Evolutionary conservation across 1,140 invertebrate species (phyloP).

Genomic region (Trachelipus rathkii): DNA sequence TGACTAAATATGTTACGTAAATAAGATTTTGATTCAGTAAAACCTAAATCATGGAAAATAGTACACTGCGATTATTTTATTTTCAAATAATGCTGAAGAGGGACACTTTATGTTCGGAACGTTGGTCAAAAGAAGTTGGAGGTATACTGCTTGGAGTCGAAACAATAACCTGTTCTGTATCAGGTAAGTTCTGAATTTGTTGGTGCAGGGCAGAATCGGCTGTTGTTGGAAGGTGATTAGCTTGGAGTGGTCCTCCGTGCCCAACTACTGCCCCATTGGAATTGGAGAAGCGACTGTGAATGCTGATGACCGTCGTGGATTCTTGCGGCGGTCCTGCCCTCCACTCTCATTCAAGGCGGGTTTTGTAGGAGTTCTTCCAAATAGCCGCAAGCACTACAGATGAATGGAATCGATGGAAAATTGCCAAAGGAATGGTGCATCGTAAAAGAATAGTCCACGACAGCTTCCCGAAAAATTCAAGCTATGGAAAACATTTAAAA

Average conservation of each 20-base stretch:
- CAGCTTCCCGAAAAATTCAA: constrained; percentile 88
- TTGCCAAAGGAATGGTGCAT: constrained; percentile 87
- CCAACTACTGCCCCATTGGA: constrained; percentile 28
- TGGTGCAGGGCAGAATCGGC: not conserved
- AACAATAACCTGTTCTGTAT: not conserved
- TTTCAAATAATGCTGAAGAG: constrained; percentile 45
- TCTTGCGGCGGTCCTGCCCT: constrained; percentile 25
- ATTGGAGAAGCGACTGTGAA: constrained; percentile 33
- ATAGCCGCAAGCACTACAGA: constrained; percentile 94
- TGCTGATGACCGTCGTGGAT: constrained; percentile 36
- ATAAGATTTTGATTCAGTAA: not conserved
- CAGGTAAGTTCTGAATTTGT: not conserved
- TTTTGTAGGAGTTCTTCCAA: constrained; percentile 96
- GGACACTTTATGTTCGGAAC: constrained; percentile 45
- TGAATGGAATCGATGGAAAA: constrained; percentile 96
- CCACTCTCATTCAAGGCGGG: constrained; percentile 50
- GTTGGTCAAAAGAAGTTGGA: constrained; percentile 42
- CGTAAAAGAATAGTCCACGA: constrained; percentile 92
- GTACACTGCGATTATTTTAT: not conserved
- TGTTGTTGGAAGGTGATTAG: constrained; percentile 18
- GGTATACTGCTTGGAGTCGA: constrained; percentile 23
- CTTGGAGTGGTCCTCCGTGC: constrained; percentile 7
- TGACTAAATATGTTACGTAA: not conserved
- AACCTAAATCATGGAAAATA: not conserved
- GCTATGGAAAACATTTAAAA: constrained; percentile 54